These are phyloP conservation scores for Oedothorax gibbosus DNA, from an alignment of 1,140 invertebrate species.

Conservation along the genomic window DNA sequence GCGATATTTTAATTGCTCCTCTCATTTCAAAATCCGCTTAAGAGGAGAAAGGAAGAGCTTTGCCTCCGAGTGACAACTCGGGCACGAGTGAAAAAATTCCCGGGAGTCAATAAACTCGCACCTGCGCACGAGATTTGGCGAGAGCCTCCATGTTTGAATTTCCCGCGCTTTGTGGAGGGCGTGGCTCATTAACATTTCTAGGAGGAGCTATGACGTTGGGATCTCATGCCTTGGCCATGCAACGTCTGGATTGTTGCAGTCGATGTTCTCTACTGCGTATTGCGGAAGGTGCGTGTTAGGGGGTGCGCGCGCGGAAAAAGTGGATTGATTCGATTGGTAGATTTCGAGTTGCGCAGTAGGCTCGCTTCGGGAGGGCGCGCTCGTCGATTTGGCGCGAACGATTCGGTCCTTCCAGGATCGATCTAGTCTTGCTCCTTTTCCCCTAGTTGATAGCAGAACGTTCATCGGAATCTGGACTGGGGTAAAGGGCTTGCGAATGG, in stretches of 20 bases:
- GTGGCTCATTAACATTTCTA: neutral
- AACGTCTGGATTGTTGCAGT: too few species aligned
- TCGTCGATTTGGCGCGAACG: conserved; percentile 33
- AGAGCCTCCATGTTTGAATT: conserved; percentile 1
- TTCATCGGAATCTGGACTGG: conserved; percentile 57
- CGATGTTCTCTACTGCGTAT: conserved; percentile 37
- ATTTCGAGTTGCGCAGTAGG: conserved; percentile 1
- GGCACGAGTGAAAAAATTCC: neutral
- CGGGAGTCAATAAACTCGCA: conserved; percentile 22
- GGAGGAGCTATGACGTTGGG: neutral
- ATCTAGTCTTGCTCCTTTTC: conserved; percentile 40
- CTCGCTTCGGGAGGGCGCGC: conserved; percentile 39
- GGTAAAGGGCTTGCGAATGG: conserved; percentile 57
- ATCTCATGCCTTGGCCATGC: too few species aligned
- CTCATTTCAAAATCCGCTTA: neutral
- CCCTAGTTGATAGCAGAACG: conserved; percentile 41
- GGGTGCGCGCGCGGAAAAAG: conserved; percentile 29
- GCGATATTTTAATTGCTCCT: neutral
- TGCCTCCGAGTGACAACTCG: neutral
- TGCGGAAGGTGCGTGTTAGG: conserved; percentile 48
- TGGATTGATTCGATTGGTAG: conserved; percentile 57
- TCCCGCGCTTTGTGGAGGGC: neutral
- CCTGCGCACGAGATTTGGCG: neutral
- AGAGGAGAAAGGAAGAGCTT: neutral
- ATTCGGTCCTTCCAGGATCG: conserved; percentile 17